phyloP scores from a whole-genome alignment of 1,140 invertebrate genomes.

The Forficula auricularia region DNA sequence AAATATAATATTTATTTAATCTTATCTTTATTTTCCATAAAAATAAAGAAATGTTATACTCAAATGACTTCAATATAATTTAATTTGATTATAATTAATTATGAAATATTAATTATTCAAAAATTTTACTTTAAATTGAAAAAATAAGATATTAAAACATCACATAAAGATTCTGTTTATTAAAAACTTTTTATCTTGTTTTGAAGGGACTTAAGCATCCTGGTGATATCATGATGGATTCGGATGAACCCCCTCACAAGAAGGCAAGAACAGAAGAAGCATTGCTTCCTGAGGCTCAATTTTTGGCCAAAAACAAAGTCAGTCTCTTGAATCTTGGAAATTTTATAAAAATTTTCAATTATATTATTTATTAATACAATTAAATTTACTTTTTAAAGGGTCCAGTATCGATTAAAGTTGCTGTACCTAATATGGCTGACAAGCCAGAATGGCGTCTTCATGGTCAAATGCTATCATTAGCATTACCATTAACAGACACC shows the following conservation, averaged over 20 bases:
- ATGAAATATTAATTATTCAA: too few relatives aligned
- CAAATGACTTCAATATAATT: too few relatives aligned
- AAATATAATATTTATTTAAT: too few relatives aligned
- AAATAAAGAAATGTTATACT: too few relatives aligned
- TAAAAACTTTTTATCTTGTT: too few relatives aligned
- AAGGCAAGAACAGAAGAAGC: constrained; percentile 81
- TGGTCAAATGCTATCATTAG: constrained; percentile 70
- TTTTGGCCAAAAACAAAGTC: constrained; percentile 43
- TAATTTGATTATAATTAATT: too few relatives aligned
- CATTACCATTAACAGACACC: constrained; percentile 59
- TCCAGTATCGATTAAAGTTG: constrained; percentile 58
- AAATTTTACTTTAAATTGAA: too few relatives aligned
- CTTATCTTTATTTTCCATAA: too few relatives aligned
- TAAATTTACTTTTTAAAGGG: constrained; percentile 26
- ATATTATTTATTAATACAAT: constrained; percentile 1
- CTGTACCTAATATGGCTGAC: constrained; percentile 61
- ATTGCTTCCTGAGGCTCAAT: constrained; percentile 72
- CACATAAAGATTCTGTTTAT: too few relatives aligned
- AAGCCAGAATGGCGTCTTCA: constrained; percentile 93
- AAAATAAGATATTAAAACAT: too few relatives aligned
- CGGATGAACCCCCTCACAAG: constrained; percentile 77
- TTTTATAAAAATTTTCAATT: constrained; percentile 6
- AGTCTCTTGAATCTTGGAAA: constrained; percentile 5
- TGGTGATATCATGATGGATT: constrained; percentile 24
- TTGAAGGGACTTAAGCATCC: constrained; percentile 28